Evolutionary conservation across 2,113 vertebrate genomes (phyloP).

Genomic region (Sturnus vulgaris): DNA sequence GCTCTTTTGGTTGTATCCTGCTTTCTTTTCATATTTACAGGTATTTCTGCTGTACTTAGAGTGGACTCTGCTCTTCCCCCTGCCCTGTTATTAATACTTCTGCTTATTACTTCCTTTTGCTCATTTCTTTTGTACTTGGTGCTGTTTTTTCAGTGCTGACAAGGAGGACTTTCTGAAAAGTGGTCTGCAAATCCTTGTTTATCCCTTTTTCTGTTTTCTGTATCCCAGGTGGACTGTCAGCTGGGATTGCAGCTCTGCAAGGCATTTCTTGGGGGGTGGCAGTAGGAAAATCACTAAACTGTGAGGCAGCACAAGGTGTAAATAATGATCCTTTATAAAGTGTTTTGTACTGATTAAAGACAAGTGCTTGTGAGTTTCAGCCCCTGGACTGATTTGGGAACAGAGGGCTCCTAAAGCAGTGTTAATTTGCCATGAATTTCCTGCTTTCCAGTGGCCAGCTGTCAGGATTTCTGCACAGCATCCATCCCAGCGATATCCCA

Average conservation of each 20-base stretch:
- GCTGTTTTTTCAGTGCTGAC: neutral
- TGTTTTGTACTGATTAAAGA: neutral
- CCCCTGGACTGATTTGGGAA: neutral
- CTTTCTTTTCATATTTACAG: neutral
- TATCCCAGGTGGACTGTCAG: neutral
- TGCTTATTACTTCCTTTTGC: neutral
- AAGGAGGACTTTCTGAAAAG: neutral
- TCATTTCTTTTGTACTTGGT: neutral
- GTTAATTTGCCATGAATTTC: neutral
- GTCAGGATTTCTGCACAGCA: neutral
- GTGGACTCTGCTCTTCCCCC: neutral
- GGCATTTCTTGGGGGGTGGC: neutral
- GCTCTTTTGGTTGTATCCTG: neutral
- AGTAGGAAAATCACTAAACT: neutral
- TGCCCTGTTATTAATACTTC: neutral
- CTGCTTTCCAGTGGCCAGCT: neutral
- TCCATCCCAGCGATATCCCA: rapidly evolving
- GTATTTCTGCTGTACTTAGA: neutral
- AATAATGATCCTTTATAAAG: neutral
- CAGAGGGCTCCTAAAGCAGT: neutral
- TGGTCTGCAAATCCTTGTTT: neutral
- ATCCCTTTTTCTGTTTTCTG: neutral
- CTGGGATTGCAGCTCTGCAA: neutral
- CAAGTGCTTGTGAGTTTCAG: neutral
- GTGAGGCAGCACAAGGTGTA: neutral